Base-by-base conservation (phyloP, 2,888 invertebrate species). In the Villa cingulata region DNA sequence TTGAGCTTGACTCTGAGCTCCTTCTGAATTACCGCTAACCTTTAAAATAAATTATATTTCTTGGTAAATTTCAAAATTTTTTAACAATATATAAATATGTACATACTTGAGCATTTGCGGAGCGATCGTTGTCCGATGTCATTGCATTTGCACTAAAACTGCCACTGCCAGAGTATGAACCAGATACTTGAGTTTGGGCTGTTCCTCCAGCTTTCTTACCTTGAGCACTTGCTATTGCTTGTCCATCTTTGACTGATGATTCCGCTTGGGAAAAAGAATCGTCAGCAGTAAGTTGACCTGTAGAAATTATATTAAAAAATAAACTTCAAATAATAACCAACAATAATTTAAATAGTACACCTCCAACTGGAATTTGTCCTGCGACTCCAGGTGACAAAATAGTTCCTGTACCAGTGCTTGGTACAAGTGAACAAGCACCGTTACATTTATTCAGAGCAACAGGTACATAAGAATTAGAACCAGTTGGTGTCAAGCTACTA, bases 141-240 rank as follows among this genome's bases (percentile, higher is more conserved):
- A 85, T 83, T 7, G 87, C 86, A 62, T 82, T 85, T 10, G 88
- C 88, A 53, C 84, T 83, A 62, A 89, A 88, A 1, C 85, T 80
- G 15, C 87, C 87, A 19, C 78, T 74, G 2, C 84, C 83, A 1
- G 79, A 77, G 59, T 88, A 87, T 1, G 81, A 80, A 23, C 88
- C 88, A 45, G 81, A 81, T 1, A 89, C 86, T 69, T 86, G 83
- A 1, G 88, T 84, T 65, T 87, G 85, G 1, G 88, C 82, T 3
- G 79, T 78, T 12, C 84, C 86, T 51, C 81, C 80, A 27, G 77
- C 77, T 58, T 78, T 83, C 54, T 76, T 78, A 15, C 88, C 88
- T 66, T 83, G 82, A 15, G 88, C 81, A 46, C 80, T 76, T 3
- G 87, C 87, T 52, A 76, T 77, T 1, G 87, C 86, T 56, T 80